Evolutionary conservation across 2,113 vertebrate species (phyloP).

Genomic region (Balaeniceps rex): DNA sequence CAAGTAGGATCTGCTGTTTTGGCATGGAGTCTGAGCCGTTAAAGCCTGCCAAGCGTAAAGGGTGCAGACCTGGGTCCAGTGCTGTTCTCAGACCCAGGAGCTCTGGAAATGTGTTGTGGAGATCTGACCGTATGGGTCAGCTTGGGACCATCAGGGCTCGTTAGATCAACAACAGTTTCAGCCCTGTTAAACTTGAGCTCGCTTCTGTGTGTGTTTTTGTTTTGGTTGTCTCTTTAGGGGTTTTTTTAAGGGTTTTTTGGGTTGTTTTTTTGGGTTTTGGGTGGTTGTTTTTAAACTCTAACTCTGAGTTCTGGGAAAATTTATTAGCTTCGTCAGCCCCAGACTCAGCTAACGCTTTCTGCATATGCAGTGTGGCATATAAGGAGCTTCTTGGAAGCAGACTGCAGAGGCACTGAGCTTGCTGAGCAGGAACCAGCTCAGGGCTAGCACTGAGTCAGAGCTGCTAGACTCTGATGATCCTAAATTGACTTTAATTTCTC

Average conservation of each 20-base stretch:
- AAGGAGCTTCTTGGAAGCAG: background rate
- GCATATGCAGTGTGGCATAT: background rate
- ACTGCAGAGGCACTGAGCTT: background rate
- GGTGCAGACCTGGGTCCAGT: background rate
- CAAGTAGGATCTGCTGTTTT: background rate
- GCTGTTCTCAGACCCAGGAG: background rate
- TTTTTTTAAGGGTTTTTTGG: too few species aligned
- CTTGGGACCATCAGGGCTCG: background rate
- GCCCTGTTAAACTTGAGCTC: background rate
- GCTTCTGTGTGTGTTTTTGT: background rate
- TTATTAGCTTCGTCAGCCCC: background rate
- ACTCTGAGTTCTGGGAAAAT: background rate
- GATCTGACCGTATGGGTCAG: background rate
- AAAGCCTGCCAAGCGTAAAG: background rate
- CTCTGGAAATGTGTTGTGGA: rapidly evolving
- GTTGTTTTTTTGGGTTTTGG: too few species aligned
- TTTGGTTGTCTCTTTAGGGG: background rate
- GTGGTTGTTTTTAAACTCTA: background rate
- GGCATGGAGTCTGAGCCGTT: background rate
- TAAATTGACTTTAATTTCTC: background rate
- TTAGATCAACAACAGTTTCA: background rate
- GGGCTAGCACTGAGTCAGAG: background rate
- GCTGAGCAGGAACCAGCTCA: background rate
- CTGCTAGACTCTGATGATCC: background rate
- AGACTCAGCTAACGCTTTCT: background rate